Base-by-base conservation (phyloP, 2,113 vertebrate species). In the Egretta garzetta region DNA sequence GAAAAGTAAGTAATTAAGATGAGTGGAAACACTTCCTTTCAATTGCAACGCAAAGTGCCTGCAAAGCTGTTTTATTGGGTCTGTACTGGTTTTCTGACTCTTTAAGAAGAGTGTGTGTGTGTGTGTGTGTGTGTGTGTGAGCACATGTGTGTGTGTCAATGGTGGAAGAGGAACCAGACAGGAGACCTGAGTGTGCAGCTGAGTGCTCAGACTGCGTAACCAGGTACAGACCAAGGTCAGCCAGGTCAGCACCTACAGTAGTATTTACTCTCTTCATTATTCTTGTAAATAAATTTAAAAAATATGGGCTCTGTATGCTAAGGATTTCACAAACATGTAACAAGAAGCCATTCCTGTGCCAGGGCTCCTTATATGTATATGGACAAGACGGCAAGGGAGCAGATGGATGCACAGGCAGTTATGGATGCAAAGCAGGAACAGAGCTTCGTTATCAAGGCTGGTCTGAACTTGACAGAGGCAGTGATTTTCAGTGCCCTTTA, bases 401-500 rank as follows among this genome's bases (percentile, higher is more conserved):
- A 66, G 66, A 85, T 26, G 53, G 84, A 90, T 45, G 74, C 80
- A 52, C 16, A 68, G 73, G 52, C 76, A 72, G 73, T 37, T 28
- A 47, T 0, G 1, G 86, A 81, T 59, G 35, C 76, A 90, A 63
- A 91, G 64, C 84, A 95, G 76, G 60, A 93, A 32, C 53, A 39
- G 41, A 79, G 32, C 27, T 93, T 71, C 80, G 74, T 75, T 96
- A 89, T 91, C 89, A 87, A 49, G 58, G 24, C n/a, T 35, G n/a
- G n/a, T 27, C 80, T 91, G 68, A 92, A 83, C 53, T 50, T 49
- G 32, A 71, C 24, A 77, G 86, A 88, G 33, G 14, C 67, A 77
- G 64, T 26, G 47, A 71, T 72, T 80, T 68, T 45, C 93, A 43
- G 73, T 87, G 84, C 84, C 92, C 84, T 97, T 96, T 94, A 87